These are phyloP conservation scores for Antheraea mylitta DNA, from an alignment of 1,140 invertebrate species.

Conservation along the genomic window DNA sequence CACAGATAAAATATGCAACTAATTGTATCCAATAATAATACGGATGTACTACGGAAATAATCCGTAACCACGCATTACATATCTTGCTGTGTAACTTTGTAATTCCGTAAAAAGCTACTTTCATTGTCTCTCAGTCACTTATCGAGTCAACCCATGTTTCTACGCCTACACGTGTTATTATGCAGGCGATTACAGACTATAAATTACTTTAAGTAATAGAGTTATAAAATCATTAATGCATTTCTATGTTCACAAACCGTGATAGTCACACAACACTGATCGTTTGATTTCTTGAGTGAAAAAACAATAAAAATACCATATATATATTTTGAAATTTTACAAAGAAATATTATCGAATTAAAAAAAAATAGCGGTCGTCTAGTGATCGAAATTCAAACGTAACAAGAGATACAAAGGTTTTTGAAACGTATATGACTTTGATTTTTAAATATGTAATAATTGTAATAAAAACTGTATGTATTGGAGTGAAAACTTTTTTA, in stretches of 20 bases:
- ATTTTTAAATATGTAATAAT: too few species aligned
- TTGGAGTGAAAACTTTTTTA: too few species aligned
- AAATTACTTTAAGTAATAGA: conserved; percentile 12
- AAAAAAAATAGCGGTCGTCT: too few species aligned
- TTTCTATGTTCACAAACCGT: neutral
- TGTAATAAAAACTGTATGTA: too few species aligned
- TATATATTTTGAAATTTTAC: too few species aligned
- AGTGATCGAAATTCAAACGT: too few species aligned
- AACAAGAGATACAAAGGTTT: too few species aligned
- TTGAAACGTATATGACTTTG: too few species aligned
- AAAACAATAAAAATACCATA: neutral
- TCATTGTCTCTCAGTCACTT: conserved; percentile 20
- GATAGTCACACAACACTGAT: neutral
- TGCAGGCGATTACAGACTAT: conserved; percentile 14
- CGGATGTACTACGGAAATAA: neutral
- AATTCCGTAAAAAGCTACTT: conserved; percentile 20
- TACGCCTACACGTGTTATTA: conserved; percentile 16
- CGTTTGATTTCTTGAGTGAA: neutral
- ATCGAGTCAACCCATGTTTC: conserved; percentile 21
- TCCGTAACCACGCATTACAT: neutral
- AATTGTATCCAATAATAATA: neutral
- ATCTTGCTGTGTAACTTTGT: neutral
- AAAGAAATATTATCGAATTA: too few species aligned
- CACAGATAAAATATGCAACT: neutral
- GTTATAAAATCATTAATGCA: neutral